These are phyloP conservation scores for Notechis scutatus DNA, from an alignment of 2,113 vertebrate genomes.

Conservation along the genomic window DNA sequence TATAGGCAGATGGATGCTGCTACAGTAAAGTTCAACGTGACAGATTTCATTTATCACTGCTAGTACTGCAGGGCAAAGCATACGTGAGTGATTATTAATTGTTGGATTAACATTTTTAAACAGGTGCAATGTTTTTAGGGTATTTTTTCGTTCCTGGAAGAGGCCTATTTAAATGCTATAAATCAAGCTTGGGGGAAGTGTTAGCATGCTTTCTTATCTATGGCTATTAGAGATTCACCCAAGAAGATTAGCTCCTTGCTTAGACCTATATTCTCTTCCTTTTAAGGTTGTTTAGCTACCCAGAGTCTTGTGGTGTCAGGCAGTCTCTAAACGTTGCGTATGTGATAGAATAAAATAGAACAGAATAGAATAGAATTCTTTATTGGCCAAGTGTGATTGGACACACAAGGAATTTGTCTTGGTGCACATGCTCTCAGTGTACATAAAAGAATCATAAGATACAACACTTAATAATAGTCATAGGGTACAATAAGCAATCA, in stretches of 20 bases:
- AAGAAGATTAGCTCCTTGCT: conserved; percentile 61
- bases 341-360: background rate
- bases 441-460: too few relatives aligned
- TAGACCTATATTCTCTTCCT: conserved; percentile 27
- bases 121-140: conserved; percentile 51
- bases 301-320: background rate
- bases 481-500: too few relatives aligned
- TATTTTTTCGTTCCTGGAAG: conserved; percentile 59
- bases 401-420: too few relatives aligned
- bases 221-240: conserved; percentile 49
- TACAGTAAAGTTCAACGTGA: conserved; percentile 64
- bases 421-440: too few relatives aligned
- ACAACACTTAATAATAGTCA: too few relatives aligned
- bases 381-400: too few relatives aligned
- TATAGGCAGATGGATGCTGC: conserved; percentile 65
- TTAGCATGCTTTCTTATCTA: conserved; percentile 50
- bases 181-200: conserved; percentile 53
- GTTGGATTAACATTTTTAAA: conserved; percentile 70
- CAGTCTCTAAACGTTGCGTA: background rate
- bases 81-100: conserved; percentile 68
- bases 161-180: conserved; percentile 58
- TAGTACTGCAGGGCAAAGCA: conserved; percentile 36
- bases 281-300: background rate
- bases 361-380: too few relatives aligned
- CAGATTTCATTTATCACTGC: conserved; percentile 60